Base-by-base conservation (phyloP, 2,113 vertebrate species). In the Colossoma macropomum region DNA sequence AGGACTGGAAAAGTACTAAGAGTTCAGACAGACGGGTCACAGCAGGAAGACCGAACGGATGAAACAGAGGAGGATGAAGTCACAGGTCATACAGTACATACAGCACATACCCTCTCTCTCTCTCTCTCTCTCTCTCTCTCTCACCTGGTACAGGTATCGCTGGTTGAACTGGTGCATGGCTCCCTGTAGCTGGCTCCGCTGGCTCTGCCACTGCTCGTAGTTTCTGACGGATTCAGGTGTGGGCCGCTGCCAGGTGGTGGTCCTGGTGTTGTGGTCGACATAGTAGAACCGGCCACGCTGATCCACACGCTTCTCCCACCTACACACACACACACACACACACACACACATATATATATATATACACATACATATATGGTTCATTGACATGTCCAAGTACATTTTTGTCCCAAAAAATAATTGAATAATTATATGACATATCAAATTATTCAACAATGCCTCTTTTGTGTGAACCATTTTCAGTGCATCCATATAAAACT, bases 121-220 rank as follows among this genome's bases (percentile, higher is more conserved):
- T 54, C 72, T 65, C 48, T 69, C 41, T 69, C 30, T 56, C 48
- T 56, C 73, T 28, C 69, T 62, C 25, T 45, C 34, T 19, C n/a
- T 9, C 92, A 98, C 98, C 97, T 99, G 98, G 92, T 98, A 98
- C 84, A 99, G 96, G 93, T 98, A 99, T 85, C 98, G 96, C 90
- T 99, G 98, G 94, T 96, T 99, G 93, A 99, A 98, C 80, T 98
- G 97, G 87, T 98, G 97, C 98, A 99, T 99, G 91, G 98, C 97
- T 0, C 98, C 97, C 63, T 99, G 97, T 32, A 99, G 95, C 93
- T 99, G 98, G 86, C 72, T 98, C 82, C 97, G 95, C 91, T 99
- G 98, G 0, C 95, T 96, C 91, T 98, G 98, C 98, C 98, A 99
- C 92, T 99, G 97, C 91, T 99, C 96, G 0, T 98, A 99, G 94